Percentiles rank a stretch among this genome's conserved stretches.
These are phyloP conservation scores for Arctia plantaginis DNA, from an alignment of 2,888 invertebrate genomes.

Conservation along the genomic window DNA sequence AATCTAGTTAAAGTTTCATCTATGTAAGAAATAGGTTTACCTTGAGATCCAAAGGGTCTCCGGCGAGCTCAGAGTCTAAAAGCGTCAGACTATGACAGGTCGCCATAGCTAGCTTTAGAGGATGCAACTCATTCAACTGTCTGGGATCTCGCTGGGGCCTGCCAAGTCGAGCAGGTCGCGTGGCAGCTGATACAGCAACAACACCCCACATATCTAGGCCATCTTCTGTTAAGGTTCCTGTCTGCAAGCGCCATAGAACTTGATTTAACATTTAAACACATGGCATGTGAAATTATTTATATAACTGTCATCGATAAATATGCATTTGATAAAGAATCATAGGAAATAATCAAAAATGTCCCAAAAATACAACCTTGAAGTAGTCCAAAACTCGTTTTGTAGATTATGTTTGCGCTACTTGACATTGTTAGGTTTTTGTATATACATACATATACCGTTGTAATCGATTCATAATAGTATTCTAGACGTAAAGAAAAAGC, in stretches of 20 bases:
- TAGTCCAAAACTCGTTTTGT: background rate
- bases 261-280: background rate
- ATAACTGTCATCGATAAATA: background rate
- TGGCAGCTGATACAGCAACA: slow-evolving; percentile 86
- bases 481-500: background rate
- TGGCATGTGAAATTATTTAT: background rate
- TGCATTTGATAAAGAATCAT: background rate
- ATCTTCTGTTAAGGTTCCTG: slow-evolving; percentile 98
- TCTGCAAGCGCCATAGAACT: slow-evolving; percentile 81
- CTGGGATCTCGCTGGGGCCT: slow-evolving; percentile 83
- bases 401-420: background rate
- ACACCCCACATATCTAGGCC: slow-evolving; percentile 98
- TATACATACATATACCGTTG: background rate
- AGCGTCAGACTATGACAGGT: slow-evolving; percentile 97
- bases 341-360: background rate
- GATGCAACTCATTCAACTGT: slow-evolving; percentile 81
- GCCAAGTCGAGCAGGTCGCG: slow-evolving; percentile 60
- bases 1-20: background rate
- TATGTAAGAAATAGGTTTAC: slow-evolving; percentile 61
- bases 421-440: background rate
- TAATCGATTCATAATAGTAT: background rate
- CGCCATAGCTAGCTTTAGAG: slow-evolving; percentile 92
- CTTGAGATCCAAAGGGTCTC: slow-evolving; percentile 98
- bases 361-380: background rate
- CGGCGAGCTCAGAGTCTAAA: slow-evolving; percentile 94